These are phyloP conservation scores for Myotis davidii DNA, from an alignment of 2,113 vertebrate genomes.

Conservation along the genomic window DNA sequence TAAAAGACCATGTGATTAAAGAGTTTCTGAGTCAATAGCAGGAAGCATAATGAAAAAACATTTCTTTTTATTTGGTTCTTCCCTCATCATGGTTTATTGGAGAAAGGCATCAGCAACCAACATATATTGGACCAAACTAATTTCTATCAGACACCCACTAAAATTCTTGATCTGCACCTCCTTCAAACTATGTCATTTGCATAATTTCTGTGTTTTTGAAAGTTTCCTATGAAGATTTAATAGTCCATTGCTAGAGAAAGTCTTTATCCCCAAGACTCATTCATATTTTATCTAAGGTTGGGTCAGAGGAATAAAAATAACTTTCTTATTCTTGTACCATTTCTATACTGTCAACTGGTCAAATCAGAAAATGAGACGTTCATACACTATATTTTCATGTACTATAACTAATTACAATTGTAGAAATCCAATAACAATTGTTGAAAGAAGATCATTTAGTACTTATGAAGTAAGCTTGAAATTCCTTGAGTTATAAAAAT, in stretches of 20 bases:
- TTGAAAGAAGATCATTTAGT: neutral
- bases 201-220: neutral
- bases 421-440: neutral
- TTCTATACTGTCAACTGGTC: neutral
- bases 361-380: constrained; percentile 8
- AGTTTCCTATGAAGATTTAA: neutral
- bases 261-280: neutral
- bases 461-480: neutral
- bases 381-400: neutral
- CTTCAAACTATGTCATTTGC: neutral
- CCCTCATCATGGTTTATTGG: neutral
- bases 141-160: neutral
- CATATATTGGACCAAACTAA: neutral
- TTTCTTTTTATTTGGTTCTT: neutral
- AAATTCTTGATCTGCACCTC: neutral
- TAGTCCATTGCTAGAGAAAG: neutral
- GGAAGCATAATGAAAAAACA: neutral
- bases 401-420: neutral
- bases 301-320: neutral
- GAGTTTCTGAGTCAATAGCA: neutral
- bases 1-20: neutral
- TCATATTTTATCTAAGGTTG: neutral
- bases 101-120: neutral
- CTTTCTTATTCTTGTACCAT: neutral
- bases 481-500: neutral